phyloP scores from a whole-genome alignment of 1,140 invertebrate genomes.

The Drosophila mauritiana region DNA sequence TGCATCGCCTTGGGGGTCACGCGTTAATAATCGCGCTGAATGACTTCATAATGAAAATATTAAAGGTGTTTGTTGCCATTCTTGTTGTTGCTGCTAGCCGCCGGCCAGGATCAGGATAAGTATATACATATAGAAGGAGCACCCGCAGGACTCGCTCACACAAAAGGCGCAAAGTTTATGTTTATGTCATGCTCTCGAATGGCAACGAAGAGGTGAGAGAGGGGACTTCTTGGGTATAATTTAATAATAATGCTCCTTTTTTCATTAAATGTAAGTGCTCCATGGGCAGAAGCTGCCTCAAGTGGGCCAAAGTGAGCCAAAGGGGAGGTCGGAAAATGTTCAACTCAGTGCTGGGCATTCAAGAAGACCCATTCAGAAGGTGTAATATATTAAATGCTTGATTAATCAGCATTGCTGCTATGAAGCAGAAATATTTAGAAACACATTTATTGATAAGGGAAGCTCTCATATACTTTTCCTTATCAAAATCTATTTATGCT shows the following conservation, averaged over 20 bases:
- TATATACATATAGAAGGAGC: constrained; percentile 37
- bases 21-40: constrained; percentile 80
- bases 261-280: constrained; percentile 76
- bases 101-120: constrained; percentile 60
- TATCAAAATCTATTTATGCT: no score
- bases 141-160: constrained; percentile 50
- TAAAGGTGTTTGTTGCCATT: constrained; percentile 77
- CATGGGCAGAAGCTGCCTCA: constrained; percentile 5
- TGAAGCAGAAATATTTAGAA: no score
- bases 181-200: constrained; percentile 70
- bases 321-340: not conserved
- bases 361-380: not conserved
- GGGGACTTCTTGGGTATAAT: constrained; percentile 45
- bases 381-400: not conserved
- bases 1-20: constrained; percentile 76
- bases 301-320: constrained; percentile 38
- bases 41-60: constrained; percentile 84
- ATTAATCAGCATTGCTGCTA: no score
- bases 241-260: constrained; percentile 75
- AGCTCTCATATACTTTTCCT: no score
- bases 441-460: no score
- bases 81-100: constrained; percentile 52
- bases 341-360: not conserved
- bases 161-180: constrained; percentile 82
- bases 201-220: not conserved